These are phyloP conservation scores for Phasia obesa DNA, from an alignment of 2,888 invertebrate genomes.

Conservation along the genomic window DNA sequence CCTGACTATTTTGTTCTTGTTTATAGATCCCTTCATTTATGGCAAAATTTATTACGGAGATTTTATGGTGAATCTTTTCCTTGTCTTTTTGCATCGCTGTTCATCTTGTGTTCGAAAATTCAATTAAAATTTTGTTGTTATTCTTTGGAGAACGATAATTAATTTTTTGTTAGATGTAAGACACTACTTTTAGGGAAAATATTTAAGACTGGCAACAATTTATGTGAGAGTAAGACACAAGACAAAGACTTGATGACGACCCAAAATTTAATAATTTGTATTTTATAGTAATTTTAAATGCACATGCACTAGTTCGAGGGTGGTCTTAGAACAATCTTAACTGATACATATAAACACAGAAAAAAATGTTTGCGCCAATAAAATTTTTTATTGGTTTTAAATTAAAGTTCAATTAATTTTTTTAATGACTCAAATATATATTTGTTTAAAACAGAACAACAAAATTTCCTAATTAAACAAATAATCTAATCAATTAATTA, in stretches of 20 bases:
- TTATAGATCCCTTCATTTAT: conserved; percentile 26
- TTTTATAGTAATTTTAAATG: conserved; percentile 4
- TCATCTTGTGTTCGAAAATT: conserved; percentile 68
- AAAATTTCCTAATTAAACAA: too few relatives aligned
- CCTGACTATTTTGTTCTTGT: background rate
- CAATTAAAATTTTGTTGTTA: conserved; percentile 72
- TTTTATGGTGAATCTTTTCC: conserved; percentile 39
- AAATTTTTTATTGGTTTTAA: too few relatives aligned
- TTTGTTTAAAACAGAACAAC: too few relatives aligned
- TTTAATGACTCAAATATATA: too few relatives aligned
- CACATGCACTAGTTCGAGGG: background rate
- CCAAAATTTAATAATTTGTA: conserved; percentile 53
- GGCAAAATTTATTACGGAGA: conserved; percentile 43
- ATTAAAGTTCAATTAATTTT: too few relatives aligned
- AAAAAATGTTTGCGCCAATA: too few relatives aligned
- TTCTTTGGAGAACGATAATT: conserved; percentile 72
- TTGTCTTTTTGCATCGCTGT: conserved; percentile 33
- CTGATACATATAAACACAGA: too few relatives aligned
- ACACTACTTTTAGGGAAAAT: conserved; percentile 1
- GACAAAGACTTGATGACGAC: conserved; percentile 24
- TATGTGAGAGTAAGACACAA: conserved; percentile 6
- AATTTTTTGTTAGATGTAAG: conserved; percentile 65
- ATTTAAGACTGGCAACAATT: conserved; percentile 10
- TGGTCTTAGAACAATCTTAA: background rate
- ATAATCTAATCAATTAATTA: too few relatives aligned